Conservation (phyloP, 1,140 invertebrate species). For the Zaprionus inermis region DNA sequence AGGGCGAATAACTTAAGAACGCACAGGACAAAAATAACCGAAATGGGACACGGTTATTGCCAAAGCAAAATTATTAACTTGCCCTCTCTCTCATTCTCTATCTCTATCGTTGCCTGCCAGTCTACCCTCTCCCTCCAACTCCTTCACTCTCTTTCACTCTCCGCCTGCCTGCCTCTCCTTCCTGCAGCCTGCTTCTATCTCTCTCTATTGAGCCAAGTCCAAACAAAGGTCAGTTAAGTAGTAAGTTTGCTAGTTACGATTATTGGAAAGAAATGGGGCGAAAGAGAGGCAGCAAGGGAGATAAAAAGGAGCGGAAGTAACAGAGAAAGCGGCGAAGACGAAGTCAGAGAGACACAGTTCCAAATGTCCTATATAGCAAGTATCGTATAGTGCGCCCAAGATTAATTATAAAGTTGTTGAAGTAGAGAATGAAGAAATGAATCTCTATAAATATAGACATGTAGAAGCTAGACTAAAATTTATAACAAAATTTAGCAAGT, state of each 20-base stretch:
- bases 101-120: background rate
- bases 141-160: background rate
- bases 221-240: slow-evolving; percentile 2
- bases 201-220: too few relatives aligned
- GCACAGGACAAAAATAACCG: slow-evolving; percentile 22
- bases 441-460: too few relatives aligned
- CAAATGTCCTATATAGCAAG: too few relatives aligned
- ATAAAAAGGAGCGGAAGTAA: background rate
- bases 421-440: too few relatives aligned
- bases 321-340: background rate
- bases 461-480: too few relatives aligned
- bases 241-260: background rate
- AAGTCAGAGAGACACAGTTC: background rate
- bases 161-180: too few relatives aligned
- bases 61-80: slow-evolving; percentile 1
- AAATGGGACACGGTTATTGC: slow-evolving; percentile 36
- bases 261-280: background rate
- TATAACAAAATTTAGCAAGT: too few relatives aligned
- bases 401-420: too few relatives aligned
- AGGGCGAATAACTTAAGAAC: too few relatives aligned
- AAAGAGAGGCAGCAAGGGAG: background rate
- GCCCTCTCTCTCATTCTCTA: background rate
- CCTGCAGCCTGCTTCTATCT: background rate
- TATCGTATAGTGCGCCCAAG: too few relatives aligned
- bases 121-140: too few relatives aligned